Evolutionary conservation across 2,888 invertebrate species (phyloP), one percentile per base, ranked within the genome.

Genomic region (Pyrrhia umbra): DNA sequence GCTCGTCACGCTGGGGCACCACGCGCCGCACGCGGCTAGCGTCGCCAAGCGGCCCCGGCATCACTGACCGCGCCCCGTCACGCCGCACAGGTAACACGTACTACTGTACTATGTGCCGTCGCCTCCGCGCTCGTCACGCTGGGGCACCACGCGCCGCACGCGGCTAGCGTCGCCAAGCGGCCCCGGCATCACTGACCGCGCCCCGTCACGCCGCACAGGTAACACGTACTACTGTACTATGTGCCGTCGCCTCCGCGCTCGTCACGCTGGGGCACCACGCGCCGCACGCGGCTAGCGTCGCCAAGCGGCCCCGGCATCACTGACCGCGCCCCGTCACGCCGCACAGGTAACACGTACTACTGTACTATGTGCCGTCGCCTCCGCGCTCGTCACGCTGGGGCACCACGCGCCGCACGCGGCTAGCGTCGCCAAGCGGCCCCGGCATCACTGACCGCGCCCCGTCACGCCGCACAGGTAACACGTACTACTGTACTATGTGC

Each of bases 81-180:
- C 25, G 2, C 37, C 42, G 4, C 60, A 13, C 68, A 27, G 66
- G 64, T 63, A 42, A 23, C 25, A 9, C 10, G 10, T 2, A 20
- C 42, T 6, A 4, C 23, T 4, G 3, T 23, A 23, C 23, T 6
- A 23, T 23, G n/a, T n/a, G 98, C 98, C 43, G 97, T 98, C 63
- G 98, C 97, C 72, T 98, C 98, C 82, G 98, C 98, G 79, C 96
- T 98, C 81, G 98, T 98, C 80, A 98, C 98, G 70, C 95, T 98
- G 62, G 98, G 98, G 27, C 98, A 97, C 92, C 93, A 92, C 84
- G 50, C 82, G 79, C 73, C 78, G 72, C 75, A 80, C 66, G 37
- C 72, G 70, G 79, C 71, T 64, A 65, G 59, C 62, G 58, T 55
- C 50, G 21, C 42, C 51, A 79, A 79, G 73, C 79, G 79, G 0